A percentile compares a stretch with the other conserved stretches of the same genome.
Conservation (phyloP, 2,113 vertebrate species). For the Chlamydotis undulata region DNA sequence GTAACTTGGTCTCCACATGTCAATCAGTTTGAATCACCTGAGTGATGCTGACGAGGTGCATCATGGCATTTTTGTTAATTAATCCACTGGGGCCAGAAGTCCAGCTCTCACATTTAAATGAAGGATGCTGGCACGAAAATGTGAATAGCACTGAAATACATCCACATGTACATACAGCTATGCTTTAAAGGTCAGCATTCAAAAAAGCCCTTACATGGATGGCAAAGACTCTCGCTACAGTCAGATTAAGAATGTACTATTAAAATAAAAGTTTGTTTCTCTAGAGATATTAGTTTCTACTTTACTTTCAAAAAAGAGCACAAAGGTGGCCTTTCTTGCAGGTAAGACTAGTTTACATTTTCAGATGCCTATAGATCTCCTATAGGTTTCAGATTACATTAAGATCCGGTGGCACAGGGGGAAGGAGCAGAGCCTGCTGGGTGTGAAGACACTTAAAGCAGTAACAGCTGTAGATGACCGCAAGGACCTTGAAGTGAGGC, state of each 20-base stretch:
- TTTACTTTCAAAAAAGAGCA: neutral
- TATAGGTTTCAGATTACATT: neutral
- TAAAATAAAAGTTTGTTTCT: neutral
- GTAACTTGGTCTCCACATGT: neutral
- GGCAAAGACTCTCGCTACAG: neutral
- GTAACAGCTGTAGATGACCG: neutral
- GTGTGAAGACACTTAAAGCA: neutral
- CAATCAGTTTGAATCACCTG: neutral
- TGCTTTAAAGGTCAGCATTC: neutral
- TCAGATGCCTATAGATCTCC: neutral
- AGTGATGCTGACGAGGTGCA: neutral
- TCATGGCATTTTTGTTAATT: neutral
- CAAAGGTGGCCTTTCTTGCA: neutral
- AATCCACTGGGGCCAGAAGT: neutral
- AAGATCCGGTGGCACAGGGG: neutral
- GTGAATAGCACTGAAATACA: neutral
- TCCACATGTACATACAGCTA: neutral
- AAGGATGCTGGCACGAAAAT: neutral
- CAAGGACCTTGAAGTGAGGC: neutral
- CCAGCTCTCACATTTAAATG: neutral
- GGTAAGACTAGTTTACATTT: neutral
- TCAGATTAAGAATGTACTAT: neutral
- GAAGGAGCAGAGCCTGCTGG: neutral
- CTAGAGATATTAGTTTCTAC: neutral
- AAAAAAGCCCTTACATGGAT: neutral